Evolutionary conservation across 92 coral and sea anemone species (phyloP).

Genomic region (Phenganax subtilis): DNA sequence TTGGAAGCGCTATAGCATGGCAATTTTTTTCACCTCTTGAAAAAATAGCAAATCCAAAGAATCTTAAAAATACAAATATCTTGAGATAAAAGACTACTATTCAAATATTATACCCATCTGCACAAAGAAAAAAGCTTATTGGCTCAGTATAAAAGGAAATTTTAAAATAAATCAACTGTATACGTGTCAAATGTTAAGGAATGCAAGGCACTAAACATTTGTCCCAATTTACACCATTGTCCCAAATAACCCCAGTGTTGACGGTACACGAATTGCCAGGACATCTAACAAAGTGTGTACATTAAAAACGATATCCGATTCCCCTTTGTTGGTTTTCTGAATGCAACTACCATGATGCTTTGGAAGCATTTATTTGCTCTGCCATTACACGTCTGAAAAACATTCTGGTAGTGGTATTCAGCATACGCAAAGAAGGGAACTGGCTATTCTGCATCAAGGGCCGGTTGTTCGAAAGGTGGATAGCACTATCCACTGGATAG

Average conservation of each 20-base stretch:
- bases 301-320: no score
- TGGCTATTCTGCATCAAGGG: no score
- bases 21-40: conserved; percentile 1
- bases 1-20: not conserved
- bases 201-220: not conserved
- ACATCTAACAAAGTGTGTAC: no score
- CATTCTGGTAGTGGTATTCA: no score
- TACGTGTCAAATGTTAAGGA: not conserved
- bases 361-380: no score
- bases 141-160: conserved; percentile 1
- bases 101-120: not conserved
- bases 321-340: no score
- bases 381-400: no score
- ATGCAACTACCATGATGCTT: no score
- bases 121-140: not conserved
- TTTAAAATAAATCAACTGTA: not conserved
- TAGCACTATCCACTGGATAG: no score
- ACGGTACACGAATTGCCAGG: no score
- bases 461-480: no score
- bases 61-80: conserved; percentile 1
- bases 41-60: not conserved
- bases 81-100: not conserved
- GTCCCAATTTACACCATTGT: conserved; percentile 29
- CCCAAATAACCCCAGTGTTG: conserved; percentile 28
- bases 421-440: no score